Conservation (phyloP, 2,888 invertebrate genomes). For the Amblyjoppa fuscipennis region DNA sequence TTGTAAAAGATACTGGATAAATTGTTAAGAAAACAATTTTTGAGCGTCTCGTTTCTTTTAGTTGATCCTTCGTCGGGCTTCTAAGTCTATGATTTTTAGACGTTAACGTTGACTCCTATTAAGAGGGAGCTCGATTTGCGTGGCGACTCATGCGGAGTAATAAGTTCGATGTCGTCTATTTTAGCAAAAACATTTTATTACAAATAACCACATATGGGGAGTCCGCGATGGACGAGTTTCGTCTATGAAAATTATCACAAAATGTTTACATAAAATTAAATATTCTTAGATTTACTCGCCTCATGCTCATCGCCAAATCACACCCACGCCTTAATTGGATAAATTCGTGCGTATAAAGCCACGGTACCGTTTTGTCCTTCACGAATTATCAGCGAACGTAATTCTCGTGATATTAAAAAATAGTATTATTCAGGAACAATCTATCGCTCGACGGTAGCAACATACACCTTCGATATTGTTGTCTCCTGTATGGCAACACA, state of each 20-base stretch:
- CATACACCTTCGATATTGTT: conserved; percentile 2
- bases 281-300: conserved; percentile 7
- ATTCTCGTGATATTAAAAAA: neutral
- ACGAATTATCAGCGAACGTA: neutral
- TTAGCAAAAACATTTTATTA: conserved; percentile 39
- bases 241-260: conserved; percentile 49
- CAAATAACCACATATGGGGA: conserved; percentile 16
- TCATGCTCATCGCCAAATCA: conserved; percentile 19
- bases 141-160: neutral
- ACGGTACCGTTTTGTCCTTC: conserved; percentile 35
- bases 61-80: neutral
- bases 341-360: conserved; percentile 30
- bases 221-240: conserved; percentile 7
- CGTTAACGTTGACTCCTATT: neutral
- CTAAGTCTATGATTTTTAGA: neutral
- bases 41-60: neutral
- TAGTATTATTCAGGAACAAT: neutral
- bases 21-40: conserved; percentile 28
- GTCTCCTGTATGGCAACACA: neutral
- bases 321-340: neutral
- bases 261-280: conserved; percentile 43
- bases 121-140: neutral
- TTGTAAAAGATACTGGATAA: conserved; percentile 70
- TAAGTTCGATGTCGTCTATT: neutral
- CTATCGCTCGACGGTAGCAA: conserved; percentile 1